Base-by-base conservation (phyloP, 2,888 invertebrate species). In the Aspidiotus destructor region DNA sequence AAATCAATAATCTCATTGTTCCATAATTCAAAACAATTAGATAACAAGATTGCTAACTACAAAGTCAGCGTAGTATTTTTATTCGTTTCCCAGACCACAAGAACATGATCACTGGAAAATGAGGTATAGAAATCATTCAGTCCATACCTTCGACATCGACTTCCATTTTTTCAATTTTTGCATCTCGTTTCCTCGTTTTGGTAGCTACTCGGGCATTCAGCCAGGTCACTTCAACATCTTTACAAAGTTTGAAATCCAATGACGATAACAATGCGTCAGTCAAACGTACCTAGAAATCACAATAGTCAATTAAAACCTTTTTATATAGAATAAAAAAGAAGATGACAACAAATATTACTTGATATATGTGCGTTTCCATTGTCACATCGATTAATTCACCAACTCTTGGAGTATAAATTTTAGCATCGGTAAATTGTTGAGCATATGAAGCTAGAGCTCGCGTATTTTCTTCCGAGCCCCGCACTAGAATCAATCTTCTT, bases 331-430 rank as follows among this genome's bases (percentile, higher is more conserved):
- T 16, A 41, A 11, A 64, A 7, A 41, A 64, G 1, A 62, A 62
- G 15, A 16, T 44, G 48, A n/a, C 48, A 48, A 48, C 48, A 2
- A 3, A 28, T 28, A 28, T 63, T 76, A 92, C 92, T 83, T 98
- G 98, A 78, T 95, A 98, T 74, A 99, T 99, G 75, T 97, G 93
- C 0, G 94, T 93, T 78, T 99, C 98, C 0, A 95, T 95, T 0
- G 99, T 98, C 0, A 93, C 97, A 77, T 99, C 98, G 6, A 99
- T 85, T 0, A 85, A 82, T 74, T 97, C 96, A 0, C 90, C 89
- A 68, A 83, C 82, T 41, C 61, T 70, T 0, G 98, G 98, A 2
- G 88, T 85, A 77, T 92, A 97, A 1, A 98, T 86, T 72, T 86
- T 82, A 0, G 85, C 84, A 8, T 86, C 86, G 13, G 86, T 82